Evolutionary conservation across 64 coral and sea anemone species (phyloP).

Genomic region (Actinia tenebrosa): DNA sequence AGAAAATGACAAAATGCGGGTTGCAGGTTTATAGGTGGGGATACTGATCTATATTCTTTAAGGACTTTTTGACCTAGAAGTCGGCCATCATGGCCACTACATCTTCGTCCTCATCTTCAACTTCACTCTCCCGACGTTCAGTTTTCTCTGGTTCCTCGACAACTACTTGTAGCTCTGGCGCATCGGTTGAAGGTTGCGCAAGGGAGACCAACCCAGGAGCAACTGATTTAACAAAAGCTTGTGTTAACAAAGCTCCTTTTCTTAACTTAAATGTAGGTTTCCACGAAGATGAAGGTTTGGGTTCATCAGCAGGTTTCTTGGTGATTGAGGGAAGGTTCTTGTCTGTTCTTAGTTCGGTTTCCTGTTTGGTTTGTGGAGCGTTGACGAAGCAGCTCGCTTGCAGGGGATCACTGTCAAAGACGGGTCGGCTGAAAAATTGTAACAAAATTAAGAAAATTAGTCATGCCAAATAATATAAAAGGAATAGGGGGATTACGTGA

Average conservation of each 20-base stretch:
- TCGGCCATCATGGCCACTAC: conserved; percentile 46
- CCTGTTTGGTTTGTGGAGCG: not conserved
- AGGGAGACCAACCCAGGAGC: conserved; percentile 58
- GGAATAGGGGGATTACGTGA: no score
- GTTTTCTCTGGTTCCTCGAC: not conserved
- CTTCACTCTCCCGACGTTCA: not conserved
- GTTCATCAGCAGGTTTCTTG: conserved; percentile 11
- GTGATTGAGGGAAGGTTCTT: not conserved
- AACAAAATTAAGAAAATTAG: no score
- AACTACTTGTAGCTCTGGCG: not conserved
- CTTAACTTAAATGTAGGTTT: not conserved
- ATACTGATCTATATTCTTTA: not conserved
- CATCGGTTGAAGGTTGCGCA: conserved; percentile 8
- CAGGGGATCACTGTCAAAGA: not conserved
- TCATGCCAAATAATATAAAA: no score
- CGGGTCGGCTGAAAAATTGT: not conserved
- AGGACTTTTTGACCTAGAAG: conserved; percentile 22
- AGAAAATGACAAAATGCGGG: no score
- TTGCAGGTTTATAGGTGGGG: no score
- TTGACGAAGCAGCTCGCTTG: not conserved
- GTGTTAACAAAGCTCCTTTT: conserved; percentile 36
- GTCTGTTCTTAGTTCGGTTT: no score
- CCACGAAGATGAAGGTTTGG: not conserved
- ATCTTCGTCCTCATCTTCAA: conserved; percentile 24
- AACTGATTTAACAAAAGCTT: conserved; percentile 75